These are phyloP conservation scores for Cerceris rybyensis DNA, from an alignment of 2,888 invertebrate genomes.

Conservation along the genomic window DNA sequence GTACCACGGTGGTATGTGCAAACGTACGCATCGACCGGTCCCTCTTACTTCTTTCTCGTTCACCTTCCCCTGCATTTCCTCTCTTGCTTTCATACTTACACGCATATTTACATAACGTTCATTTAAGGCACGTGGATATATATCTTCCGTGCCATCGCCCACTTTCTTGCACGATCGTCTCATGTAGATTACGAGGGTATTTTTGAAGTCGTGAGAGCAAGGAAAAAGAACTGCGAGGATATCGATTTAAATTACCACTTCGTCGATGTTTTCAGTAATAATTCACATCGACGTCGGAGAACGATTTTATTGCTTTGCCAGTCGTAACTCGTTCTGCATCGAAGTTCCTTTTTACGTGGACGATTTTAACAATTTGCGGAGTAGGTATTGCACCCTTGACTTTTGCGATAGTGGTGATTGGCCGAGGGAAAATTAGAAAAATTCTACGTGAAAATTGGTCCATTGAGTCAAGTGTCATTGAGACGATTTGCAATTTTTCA, in stretches of 20 bases:
- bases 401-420: too few relatives aligned
- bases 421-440: too few relatives aligned
- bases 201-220: constrained; percentile 3
- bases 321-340: too few relatives aligned
- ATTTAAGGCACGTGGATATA: constrained; percentile 39
- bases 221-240: constrained; percentile 11
- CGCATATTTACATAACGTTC: constrained; percentile 51
- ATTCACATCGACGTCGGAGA: too few relatives aligned
- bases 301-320: too few relatives aligned
- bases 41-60: constrained; percentile 7
- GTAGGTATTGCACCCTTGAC: too few relatives aligned
- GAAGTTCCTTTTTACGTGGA: too few relatives aligned
- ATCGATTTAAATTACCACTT: background rate
- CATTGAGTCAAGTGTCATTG: too few relatives aligned
- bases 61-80: constrained; percentile 1
- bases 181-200: constrained; percentile 28
- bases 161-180: constrained; percentile 41
- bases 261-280: background rate
- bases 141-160: constrained; percentile 37
- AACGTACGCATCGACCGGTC: constrained; percentile 51
- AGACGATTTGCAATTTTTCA: too few relatives aligned
- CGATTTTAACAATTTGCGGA: too few relatives aligned
- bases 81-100: constrained; percentile 10
- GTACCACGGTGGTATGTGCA: constrained; percentile 54
- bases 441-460: too few relatives aligned